These are phyloP conservation scores for Drymonia ruficornis DNA, from an alignment of 2,888 invertebrate species.

Conservation along the genomic window DNA sequence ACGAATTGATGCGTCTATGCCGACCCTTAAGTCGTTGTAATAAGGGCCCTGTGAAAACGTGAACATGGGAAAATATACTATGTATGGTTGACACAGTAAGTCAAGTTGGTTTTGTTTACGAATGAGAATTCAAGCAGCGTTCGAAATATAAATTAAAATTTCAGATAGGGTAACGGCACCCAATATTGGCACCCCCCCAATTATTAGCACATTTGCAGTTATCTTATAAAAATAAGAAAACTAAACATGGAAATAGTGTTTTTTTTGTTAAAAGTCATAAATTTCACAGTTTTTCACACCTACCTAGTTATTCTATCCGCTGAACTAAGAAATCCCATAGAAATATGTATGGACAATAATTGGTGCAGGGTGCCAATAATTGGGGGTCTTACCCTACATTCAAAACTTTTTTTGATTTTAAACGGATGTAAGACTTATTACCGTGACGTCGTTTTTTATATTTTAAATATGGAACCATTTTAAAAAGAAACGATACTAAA, in stretches of 20 bases:
- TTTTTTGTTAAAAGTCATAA: too few relatives aligned
- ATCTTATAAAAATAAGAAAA: too few relatives aligned
- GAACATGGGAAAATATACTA: conserved; percentile 20
- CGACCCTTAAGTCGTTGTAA: conserved; percentile 39
- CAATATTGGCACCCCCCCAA: too few relatives aligned
- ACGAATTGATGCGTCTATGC: conserved; percentile 44
- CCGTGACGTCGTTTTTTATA: not conserved
- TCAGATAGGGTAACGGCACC: too few relatives aligned
- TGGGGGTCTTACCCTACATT: too few relatives aligned
- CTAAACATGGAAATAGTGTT: too few relatives aligned
- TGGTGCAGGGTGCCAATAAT: too few relatives aligned
- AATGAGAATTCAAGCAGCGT: not conserved
- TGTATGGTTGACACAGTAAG: conserved; percentile 19
- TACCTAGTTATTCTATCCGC: too few relatives aligned
- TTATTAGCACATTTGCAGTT: too few relatives aligned
- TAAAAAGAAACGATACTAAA: conserved; percentile 23
- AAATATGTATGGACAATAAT: too few relatives aligned
- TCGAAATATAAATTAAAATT: not conserved
- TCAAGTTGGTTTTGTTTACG: conserved; percentile 12
- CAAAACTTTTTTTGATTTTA: not conserved
- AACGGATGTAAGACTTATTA: not conserved
- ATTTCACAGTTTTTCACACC: too few relatives aligned
- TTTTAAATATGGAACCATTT: conserved; percentile 11
- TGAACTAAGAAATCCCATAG: too few relatives aligned
- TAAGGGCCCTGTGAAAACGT: conserved; percentile 39